A percentile compares a stretch with the other conserved stretches of the same genome.
Conservation (phyloP, 2,797 vertebrate genomes). For the Pteronotus mesoamericanus region DNA sequence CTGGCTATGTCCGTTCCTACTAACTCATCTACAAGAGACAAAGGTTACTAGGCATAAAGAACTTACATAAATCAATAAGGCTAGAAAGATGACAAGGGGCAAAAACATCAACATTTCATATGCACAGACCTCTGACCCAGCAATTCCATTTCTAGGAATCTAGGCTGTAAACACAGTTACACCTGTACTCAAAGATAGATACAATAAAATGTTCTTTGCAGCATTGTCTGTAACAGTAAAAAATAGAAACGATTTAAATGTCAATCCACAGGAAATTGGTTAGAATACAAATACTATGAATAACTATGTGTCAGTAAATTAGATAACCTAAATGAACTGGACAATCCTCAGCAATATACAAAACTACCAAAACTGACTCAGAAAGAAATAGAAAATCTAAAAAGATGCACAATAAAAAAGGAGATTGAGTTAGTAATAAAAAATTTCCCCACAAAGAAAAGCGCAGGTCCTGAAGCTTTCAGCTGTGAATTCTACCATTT, state of each 20-base stretch:
- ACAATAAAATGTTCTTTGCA: background rate
- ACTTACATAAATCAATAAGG: background rate
- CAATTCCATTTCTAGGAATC: background rate
- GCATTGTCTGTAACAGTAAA: background rate
- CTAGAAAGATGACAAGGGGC: background rate
- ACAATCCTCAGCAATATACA: background rate
- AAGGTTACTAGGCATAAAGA: background rate
- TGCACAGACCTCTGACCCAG: background rate
- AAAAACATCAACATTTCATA: background rate
- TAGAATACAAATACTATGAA: background rate
- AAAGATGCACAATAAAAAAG: background rate
- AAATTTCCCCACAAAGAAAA: constrained; percentile 46
- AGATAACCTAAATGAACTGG: background rate
- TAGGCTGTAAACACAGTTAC: background rate
- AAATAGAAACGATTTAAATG: background rate
- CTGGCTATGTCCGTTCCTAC: background rate
- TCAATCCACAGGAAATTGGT: background rate
- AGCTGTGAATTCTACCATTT: constrained; percentile 24
- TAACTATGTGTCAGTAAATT: background rate
- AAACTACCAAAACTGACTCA: constrained; percentile 20
- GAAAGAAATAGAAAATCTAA: constrained; percentile 34
- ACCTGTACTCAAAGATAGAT: background rate
- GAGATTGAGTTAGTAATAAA: background rate
- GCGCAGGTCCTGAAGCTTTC: background rate
- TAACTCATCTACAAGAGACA: background rate